A percentile compares a stretch with the other conserved stretches of the same genome.
These are phyloP conservation scores for Apodemus sylvaticus DNA, from an alignment of 2,113 vertebrate species.

Conservation along the genomic window DNA sequence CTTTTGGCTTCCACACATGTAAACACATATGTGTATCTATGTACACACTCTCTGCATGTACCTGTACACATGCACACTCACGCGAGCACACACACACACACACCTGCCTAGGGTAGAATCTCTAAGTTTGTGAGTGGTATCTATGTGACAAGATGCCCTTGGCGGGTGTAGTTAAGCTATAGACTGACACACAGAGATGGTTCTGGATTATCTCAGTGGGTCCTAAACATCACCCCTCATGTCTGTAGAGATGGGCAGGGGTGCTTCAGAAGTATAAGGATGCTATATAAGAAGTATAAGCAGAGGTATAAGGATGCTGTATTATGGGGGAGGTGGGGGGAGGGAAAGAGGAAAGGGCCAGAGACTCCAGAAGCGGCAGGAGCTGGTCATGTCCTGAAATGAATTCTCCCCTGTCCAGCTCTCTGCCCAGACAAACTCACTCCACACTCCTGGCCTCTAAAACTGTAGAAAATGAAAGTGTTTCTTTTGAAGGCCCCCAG, in stretches of 20 bases:
- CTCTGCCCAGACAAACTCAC: background rate
- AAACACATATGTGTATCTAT: background rate
- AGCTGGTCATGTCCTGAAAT: background rate
- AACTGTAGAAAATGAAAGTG: background rate
- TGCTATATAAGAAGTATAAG: no score
- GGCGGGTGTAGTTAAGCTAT: background rate
- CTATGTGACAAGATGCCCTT: background rate
- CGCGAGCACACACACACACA: no score
- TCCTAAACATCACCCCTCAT: background rate
- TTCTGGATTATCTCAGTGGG: background rate
- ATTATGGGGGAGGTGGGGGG: rapidly evolving
- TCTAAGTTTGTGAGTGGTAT: no score
- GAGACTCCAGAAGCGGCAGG: background rate
- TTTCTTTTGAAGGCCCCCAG: background rate
- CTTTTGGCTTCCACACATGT: background rate
- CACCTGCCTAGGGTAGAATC: background rate
- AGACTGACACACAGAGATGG: background rate
- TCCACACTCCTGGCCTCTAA: background rate
- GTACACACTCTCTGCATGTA: background rate
- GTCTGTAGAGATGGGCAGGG: background rate
- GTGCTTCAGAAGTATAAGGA: background rate
- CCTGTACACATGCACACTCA: background rate
- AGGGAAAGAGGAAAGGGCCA: background rate
- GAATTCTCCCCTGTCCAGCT: background rate
- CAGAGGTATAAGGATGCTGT: no score